Evolutionary conservation across 2,797 vertebrate genomes (phyloP).

Genomic region (Okamejei kenojei): DNA sequence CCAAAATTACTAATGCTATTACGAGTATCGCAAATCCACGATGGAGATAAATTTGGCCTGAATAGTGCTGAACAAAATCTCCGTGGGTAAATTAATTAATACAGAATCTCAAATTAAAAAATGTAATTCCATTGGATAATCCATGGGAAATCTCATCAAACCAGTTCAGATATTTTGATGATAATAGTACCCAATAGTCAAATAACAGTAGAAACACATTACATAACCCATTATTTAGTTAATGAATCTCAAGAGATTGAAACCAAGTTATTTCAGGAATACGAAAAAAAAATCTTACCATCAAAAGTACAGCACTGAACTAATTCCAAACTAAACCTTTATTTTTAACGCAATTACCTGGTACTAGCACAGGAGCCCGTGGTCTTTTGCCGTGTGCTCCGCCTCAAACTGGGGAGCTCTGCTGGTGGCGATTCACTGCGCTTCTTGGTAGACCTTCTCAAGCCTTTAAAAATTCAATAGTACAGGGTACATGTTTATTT

Average conservation of each 20-base stretch:
- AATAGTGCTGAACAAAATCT: background rate
- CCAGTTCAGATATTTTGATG: background rate
- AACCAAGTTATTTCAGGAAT: background rate
- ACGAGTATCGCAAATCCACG: background rate
- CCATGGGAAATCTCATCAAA: background rate
- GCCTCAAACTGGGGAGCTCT: slow-evolving; percentile 99
- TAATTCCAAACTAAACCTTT: background rate
- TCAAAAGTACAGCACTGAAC: background rate
- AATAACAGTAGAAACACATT: background rate
- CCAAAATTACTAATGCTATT: background rate
- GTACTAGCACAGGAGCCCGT: slow-evolving; percentile 99
- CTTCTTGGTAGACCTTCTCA: slow-evolving; percentile 97
- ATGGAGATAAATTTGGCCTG: background rate
- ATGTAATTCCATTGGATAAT: background rate
- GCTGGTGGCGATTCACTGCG: slow-evolving; percentile 99
- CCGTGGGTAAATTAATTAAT: background rate
- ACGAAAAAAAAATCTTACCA: too few species aligned
- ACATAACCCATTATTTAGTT: background rate
- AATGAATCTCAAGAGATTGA: background rate
- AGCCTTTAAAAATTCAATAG: slow-evolving; percentile 58
- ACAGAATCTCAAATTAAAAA: background rate
- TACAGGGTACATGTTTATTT: background rate
- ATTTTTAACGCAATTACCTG: slow-evolving; percentile 60
- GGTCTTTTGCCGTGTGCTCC: slow-evolving; percentile 99
- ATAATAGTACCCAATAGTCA: background rate